Percentiles rank a stretch among this genome's conserved stretches.
Conservation (phyloP, 2,797 vertebrate genomes). For the Anguilla marmorata region DNA sequence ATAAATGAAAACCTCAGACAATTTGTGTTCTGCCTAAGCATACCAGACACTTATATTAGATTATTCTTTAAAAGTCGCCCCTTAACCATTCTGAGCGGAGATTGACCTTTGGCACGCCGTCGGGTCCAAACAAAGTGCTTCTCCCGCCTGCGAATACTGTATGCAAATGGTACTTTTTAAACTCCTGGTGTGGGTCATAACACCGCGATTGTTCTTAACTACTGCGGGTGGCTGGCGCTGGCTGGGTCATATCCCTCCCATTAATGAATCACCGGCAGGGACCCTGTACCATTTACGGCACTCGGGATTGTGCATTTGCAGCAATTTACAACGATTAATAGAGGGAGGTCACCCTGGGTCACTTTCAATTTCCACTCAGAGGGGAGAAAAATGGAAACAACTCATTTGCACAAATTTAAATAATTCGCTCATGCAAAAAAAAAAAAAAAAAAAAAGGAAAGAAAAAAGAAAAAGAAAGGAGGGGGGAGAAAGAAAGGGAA, state of each 20-base stretch:
- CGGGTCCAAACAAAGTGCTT: slow-evolving; percentile 58
- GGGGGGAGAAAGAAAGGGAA: slow-evolving; percentile 26
- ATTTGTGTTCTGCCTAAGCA: slow-evolving; percentile 40
- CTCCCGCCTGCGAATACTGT: slow-evolving; percentile 60
- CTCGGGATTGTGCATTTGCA: slow-evolving; percentile 86
- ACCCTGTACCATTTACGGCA: slow-evolving; percentile 78
- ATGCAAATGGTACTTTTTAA: slow-evolving; percentile 80
- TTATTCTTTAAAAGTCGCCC: slow-evolving; percentile 26
- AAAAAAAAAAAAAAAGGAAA: slow-evolving; percentile 40
- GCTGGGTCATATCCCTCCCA: slow-evolving; percentile 84
- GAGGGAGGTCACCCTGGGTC: slow-evolving; percentile 92
- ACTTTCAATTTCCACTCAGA: slow-evolving; percentile 99
- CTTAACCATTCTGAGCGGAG: slow-evolving; percentile 48
- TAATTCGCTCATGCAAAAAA: slow-evolving; percentile 81
- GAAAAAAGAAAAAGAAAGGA: slow-evolving; percentile 48
- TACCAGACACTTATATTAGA: slow-evolving; percentile 48
- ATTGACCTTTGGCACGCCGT: slow-evolving; percentile 60
- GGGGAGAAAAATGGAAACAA: slow-evolving; percentile 93
- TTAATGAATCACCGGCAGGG: slow-evolving; percentile 85
- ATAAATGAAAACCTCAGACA: slow-evolving; percentile 52
- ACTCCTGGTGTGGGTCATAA: slow-evolving; percentile 81
- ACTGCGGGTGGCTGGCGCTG: slow-evolving; percentile 80
- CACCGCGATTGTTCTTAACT: slow-evolving; percentile 83
- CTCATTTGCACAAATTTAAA: slow-evolving; percentile 99
- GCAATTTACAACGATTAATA: slow-evolving; percentile 98